These are phyloP conservation scores for Burhinus oedicnemus DNA, from an alignment of 2,113 vertebrate species.

Conservation along the genomic window DNA sequence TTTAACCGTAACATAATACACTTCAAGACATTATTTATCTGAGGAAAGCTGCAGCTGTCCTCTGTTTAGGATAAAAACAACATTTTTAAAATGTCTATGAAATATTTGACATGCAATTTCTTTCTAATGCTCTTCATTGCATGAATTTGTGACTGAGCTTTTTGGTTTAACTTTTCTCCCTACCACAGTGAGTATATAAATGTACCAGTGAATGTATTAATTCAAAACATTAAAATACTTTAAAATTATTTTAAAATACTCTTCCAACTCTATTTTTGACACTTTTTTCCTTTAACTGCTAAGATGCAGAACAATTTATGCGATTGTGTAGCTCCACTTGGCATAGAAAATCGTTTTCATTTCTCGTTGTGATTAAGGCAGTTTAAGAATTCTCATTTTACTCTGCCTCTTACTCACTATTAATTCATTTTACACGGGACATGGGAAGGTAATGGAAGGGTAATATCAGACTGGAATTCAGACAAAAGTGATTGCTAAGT, in stretches of 20 bases:
- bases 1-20: not conserved
- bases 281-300: not conserved
- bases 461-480: not conserved
- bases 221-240: not conserved
- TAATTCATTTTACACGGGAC: conserved; percentile 16
- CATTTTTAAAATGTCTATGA: not conserved
- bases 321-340: conserved; percentile 8
- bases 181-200: not conserved
- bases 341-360: conserved; percentile 38
- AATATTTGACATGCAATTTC: not conserved
- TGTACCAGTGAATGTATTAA: not conserved
- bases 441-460: not conserved
- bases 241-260: not conserved
- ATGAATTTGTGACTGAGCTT: not conserved
- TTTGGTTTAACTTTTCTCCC: not conserved
- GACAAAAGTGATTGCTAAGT: not conserved
- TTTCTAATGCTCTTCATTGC: not conserved
- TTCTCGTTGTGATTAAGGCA: conserved; percentile 18
- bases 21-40: not conserved
- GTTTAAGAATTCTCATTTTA: conserved; percentile 15
- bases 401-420: not conserved
- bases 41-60: not conserved
- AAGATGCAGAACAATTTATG: not conserved
- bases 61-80: not conserved
- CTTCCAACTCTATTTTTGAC: not conserved